Conservation (phyloP, 2,888 invertebrate genomes). For the Cheilosia soror region DNA sequence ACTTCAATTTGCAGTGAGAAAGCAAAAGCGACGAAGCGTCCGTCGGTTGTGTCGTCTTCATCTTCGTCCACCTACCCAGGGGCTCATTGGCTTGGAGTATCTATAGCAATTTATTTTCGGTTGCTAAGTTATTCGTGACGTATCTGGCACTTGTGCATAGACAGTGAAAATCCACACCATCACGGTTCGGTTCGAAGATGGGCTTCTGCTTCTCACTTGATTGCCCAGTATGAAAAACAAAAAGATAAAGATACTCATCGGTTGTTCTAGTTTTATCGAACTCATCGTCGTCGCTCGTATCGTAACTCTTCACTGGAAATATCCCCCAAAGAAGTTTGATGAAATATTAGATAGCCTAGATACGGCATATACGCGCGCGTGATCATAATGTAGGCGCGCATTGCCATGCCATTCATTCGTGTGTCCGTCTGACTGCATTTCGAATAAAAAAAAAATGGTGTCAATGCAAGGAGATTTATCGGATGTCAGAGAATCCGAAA, state of each 20-base stretch:
- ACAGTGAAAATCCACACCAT: constrained; percentile 49
- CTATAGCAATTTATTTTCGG: constrained; percentile 34
- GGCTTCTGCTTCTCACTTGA: constrained; percentile 4
- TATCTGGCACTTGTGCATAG: constrained; percentile 61
- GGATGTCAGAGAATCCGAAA: constrained; percentile 45
- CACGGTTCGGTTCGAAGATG: constrained; percentile 16
- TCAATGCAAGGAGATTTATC: constrained; percentile 63
- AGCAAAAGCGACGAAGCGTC: neutral
- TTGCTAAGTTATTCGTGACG: constrained; percentile 61
- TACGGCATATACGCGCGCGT: constrained; percentile 31
- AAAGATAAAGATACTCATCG: constrained; percentile 10
- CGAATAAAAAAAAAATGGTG: constrained; percentile 48
- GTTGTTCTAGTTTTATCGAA: constrained; percentile 58
- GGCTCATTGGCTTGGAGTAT: neutral
- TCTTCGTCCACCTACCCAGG: neutral
- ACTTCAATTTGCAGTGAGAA: constrained; percentile 20
- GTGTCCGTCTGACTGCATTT: constrained; percentile 44
- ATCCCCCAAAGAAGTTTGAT: constrained; percentile 37
- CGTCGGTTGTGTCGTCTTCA: too few relatives aligned
- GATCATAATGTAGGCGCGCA: constrained; percentile 44
- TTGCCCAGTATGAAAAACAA: constrained; percentile 19
- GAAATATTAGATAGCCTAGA: constrained; percentile 62
- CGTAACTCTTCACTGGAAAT: constrained; percentile 52
- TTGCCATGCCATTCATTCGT: neutral
- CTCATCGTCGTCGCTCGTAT: constrained; percentile 4